phyloP scores from a whole-genome alignment of 2,113 vertebrate species.

The Pelmatolapia mariae region DNA sequence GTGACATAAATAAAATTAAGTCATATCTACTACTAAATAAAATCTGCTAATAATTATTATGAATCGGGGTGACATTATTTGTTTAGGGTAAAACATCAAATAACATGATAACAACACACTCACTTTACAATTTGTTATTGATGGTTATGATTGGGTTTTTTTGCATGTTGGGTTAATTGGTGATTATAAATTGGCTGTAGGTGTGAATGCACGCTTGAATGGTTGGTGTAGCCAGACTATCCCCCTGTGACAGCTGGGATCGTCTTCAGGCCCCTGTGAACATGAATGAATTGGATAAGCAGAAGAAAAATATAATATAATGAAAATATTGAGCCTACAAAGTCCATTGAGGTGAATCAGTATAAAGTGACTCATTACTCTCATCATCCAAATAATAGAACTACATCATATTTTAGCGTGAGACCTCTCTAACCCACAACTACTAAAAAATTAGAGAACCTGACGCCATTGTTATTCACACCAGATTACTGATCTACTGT shows the following conservation, averaged over 20 bases:
- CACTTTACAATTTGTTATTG: not conserved
- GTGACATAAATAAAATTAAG: not conserved
- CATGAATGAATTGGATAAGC: not conserved
- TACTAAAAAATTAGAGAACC: not conserved
- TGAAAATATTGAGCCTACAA: not conserved
- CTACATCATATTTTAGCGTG: not conserved
- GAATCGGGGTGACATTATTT: not conserved
- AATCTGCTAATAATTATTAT: not conserved
- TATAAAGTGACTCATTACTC: not conserved
- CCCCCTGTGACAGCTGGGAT: not conserved
- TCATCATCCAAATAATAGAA: not conserved
- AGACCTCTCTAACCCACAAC: not conserved
- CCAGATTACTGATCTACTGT: constrained; percentile 16
- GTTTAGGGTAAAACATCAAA: not conserved
- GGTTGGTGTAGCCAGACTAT: not conserved
- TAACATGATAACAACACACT: not conserved
- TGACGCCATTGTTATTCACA: not conserved
- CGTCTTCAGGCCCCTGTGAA: not conserved
- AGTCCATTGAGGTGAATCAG: not conserved
- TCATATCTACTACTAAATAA: not conserved
- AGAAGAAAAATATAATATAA: not conserved
- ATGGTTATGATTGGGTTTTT: not conserved
- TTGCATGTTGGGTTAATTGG: not conserved
- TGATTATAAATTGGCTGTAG: not conserved
- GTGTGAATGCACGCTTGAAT: not conserved